phyloP scores from a whole-genome alignment of 2,113 vertebrate genomes.

The Scalopus aquaticus region DNA sequence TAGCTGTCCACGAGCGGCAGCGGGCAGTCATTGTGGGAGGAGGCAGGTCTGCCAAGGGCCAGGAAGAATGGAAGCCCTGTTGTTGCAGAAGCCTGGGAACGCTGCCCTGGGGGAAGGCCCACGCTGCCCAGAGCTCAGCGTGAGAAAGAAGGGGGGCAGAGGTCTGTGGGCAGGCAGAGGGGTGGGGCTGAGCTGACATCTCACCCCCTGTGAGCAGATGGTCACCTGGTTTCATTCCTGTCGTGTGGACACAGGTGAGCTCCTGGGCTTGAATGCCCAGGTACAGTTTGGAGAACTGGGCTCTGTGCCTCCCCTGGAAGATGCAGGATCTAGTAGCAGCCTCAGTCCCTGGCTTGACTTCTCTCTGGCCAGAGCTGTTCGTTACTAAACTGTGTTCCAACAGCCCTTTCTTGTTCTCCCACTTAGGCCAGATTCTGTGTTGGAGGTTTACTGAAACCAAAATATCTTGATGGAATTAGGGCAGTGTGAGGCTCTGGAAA shows the following conservation, averaged over 20 bases:
- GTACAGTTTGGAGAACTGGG: not conserved
- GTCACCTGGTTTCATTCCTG: not conserved
- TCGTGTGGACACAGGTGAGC: not conserved
- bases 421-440: not conserved
- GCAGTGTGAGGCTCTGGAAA: not conserved
- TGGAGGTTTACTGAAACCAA: not conserved
- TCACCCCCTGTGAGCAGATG: not conserved
- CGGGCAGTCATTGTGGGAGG: not conserved
- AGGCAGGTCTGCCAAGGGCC: slow-evolving; percentile 30
- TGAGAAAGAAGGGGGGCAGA: not conserved
- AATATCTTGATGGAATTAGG: not conserved
- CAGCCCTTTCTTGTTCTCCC: not conserved
- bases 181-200: not conserved
- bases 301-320: not conserved
- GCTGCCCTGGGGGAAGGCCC: not conserved
- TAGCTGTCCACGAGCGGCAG: not conserved
- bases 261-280: not conserved
- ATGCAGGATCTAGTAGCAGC: not conserved
- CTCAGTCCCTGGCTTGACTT: not conserved
- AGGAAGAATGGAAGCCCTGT: slow-evolving; percentile 66
- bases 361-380: not conserved
- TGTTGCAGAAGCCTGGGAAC: slow-evolving; percentile 64
- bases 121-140: not conserved
- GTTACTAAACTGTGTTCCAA: not conserved
- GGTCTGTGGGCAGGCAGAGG: not conserved